Evolutionary conservation across 2,797 vertebrate species (phyloP).

Genomic region (Sebastolobus altivelis): DNA sequence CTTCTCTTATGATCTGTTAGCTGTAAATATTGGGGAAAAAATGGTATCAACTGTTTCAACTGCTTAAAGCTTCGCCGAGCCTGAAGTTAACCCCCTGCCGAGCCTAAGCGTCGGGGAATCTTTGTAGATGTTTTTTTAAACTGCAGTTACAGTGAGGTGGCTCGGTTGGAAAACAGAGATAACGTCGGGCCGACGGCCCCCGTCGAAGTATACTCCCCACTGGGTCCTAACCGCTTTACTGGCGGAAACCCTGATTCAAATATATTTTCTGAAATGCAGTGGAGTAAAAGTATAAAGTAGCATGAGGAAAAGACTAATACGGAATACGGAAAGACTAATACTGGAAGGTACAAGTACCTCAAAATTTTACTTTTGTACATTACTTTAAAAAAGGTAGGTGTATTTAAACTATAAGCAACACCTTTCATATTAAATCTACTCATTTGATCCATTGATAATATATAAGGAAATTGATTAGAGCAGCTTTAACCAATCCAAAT

Average conservation of each 20-base stretch:
- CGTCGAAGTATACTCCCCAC: background rate
- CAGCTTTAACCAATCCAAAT: background rate
- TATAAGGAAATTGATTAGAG: background rate
- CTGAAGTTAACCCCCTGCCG: background rate
- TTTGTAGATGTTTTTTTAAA: background rate
- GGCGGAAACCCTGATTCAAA: too few species aligned
- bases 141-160: background rate
- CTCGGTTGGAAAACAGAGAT: background rate
- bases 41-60: too few species aligned
- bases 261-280: background rate
- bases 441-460: background rate
- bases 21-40: background rate
- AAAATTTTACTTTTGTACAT: background rate
- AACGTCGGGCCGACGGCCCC: background rate
- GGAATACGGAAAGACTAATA: too few species aligned
- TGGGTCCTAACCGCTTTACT: background rate
- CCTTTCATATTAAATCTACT: background rate
- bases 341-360: background rate
- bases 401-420: background rate
- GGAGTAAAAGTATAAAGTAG: background rate
- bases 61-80: background rate
- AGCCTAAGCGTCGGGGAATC: background rate
- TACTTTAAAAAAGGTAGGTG: background rate
- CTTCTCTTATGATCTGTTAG: background rate
- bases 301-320: fast-evolving